phyloP scores from a whole-genome alignment of 2,888 invertebrate genomes.

The Eulithis prunata region DNA sequence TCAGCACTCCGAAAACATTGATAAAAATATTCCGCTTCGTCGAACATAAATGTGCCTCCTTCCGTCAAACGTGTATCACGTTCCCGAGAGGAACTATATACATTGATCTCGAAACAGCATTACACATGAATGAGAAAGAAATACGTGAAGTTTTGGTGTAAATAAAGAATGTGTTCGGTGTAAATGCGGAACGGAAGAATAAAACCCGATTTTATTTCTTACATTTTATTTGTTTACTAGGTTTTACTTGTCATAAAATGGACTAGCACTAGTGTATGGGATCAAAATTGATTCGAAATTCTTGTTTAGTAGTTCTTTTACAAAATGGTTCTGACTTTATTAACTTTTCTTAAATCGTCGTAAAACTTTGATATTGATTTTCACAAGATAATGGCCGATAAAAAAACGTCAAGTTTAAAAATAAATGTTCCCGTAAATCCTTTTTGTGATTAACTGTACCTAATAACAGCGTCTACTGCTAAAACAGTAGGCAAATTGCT shows the following conservation, averaged over 20 bases:
- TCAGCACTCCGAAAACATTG: slow-evolving; percentile 29
- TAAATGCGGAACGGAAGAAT: slow-evolving; percentile 25
- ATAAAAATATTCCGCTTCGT: slow-evolving; percentile 25
- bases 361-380: background rate
- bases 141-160: slow-evolving; percentile 28
- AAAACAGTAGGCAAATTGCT: too few species aligned
- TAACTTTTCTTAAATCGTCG: background rate
- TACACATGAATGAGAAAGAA: slow-evolving; percentile 35
- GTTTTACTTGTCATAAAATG: slow-evolving; percentile 32
- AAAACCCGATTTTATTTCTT: slow-evolving; percentile 31
- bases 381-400: background rate
- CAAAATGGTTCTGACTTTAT: slow-evolving; percentile 10
- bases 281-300: slow-evolving; percentile 26
- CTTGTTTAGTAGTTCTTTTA: slow-evolving; percentile 13
- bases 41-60: slow-evolving; percentile 16
- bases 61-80: slow-evolving; percentile 25
- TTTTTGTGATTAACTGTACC: background rate
- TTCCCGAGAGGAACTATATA: slow-evolving; percentile 26
- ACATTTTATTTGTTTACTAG: slow-evolving; percentile 32
- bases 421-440: background rate
- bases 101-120: slow-evolving; percentile 35
- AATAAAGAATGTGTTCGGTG: slow-evolving; percentile 35
- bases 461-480: too few species aligned
- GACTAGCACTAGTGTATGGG: slow-evolving; percentile 14
- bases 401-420: background rate